Percentiles rank a stretch among this genome's conserved stretches.
These are phyloP conservation scores for Paguma larvata DNA, from an alignment of 2,797 vertebrate genomes.

Conservation along the genomic window DNA sequence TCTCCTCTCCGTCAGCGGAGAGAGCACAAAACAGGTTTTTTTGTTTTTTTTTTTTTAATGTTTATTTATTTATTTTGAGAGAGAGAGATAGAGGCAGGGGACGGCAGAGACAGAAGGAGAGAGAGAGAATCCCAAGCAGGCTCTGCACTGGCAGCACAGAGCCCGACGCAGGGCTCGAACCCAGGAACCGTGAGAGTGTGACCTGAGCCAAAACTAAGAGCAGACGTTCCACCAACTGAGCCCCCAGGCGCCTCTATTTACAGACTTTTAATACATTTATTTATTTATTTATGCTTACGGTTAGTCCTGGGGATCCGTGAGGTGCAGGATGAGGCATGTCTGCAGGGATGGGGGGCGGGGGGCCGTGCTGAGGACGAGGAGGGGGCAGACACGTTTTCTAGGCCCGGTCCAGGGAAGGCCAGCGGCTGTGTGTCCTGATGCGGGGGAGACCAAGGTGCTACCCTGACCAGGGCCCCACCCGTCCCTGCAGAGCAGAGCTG, in stretches of 20 bases:
- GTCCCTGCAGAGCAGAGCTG: not conserved
- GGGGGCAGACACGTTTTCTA: not conserved
- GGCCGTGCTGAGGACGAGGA: not conserved
- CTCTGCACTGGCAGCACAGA: not conserved
- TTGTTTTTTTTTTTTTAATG: not conserved
- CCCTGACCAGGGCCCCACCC: not conserved
- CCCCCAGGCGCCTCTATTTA: not conserved
- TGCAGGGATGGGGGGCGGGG: too few relatives aligned
- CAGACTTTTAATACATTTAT: not conserved
- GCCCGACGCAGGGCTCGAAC: not conserved
- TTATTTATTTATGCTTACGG: not conserved
- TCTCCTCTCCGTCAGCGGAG: not conserved
- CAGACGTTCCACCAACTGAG: not conserved
- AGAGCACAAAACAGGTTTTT: not conserved
- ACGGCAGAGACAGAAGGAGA: not conserved
- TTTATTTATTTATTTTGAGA: not conserved
- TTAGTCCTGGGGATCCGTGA: not conserved
- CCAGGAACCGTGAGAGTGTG: not conserved
- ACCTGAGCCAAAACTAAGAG: not conserved
- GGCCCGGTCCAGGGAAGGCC: not conserved
- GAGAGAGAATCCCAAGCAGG: not conserved
- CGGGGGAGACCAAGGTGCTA: too few relatives aligned
- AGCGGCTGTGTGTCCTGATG: not conserved
- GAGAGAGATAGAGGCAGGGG: not conserved
- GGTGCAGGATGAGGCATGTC: not conserved